phyloP scores from a whole-genome alignment of 2,797 vertebrate species.

The Protonibea diacanthus region DNA sequence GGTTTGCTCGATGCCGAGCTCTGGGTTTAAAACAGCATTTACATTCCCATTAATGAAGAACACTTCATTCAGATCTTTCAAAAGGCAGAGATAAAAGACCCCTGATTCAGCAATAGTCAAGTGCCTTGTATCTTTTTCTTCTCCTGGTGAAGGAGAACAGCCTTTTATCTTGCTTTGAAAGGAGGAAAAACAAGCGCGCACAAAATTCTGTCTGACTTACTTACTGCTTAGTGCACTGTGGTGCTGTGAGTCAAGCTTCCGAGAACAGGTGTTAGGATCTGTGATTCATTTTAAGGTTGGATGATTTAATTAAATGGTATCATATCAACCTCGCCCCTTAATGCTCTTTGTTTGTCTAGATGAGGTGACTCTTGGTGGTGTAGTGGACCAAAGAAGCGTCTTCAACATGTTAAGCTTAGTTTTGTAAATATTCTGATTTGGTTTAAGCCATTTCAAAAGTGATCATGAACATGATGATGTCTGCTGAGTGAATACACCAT shows the following conservation, averaged over 20 bases:
- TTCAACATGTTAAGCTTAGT: background rate
- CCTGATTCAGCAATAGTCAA: conserved; percentile 71
- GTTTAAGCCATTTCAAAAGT: background rate
- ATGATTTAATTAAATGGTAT: conserved; percentile 34
- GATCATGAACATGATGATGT: background rate
- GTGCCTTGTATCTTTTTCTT: conserved; percentile 46
- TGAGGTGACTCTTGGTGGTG: background rate
- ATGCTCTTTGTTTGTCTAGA: conserved; percentile 22
- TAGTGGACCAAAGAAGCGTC: background rate
- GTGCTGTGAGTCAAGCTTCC: conserved; percentile 29
- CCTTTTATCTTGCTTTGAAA: conserved; percentile 66
- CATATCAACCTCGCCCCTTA: background rate
- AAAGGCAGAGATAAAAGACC: conserved; percentile 69
- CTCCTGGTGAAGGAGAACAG: conserved; percentile 49
- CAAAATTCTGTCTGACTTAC: conserved; percentile 41
- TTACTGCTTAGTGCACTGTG: conserved; percentile 16
- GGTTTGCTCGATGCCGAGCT: conserved; percentile 27
- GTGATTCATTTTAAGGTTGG: conserved; percentile 40
- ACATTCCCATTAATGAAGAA: conserved; percentile 61
- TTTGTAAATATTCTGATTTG: background rate
- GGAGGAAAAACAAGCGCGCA: conserved; percentile 31
- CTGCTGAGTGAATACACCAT: background rate
- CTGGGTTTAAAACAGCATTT: conserved; percentile 49
- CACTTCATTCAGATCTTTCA: conserved; percentile 65
- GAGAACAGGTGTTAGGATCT: conserved; percentile 45